A percentile compares a stretch with the other conserved stretches of the same genome.
These are phyloP conservation scores for Pecten maximus DNA, from an alignment of 2,888 invertebrate species.

Conservation along the genomic window DNA sequence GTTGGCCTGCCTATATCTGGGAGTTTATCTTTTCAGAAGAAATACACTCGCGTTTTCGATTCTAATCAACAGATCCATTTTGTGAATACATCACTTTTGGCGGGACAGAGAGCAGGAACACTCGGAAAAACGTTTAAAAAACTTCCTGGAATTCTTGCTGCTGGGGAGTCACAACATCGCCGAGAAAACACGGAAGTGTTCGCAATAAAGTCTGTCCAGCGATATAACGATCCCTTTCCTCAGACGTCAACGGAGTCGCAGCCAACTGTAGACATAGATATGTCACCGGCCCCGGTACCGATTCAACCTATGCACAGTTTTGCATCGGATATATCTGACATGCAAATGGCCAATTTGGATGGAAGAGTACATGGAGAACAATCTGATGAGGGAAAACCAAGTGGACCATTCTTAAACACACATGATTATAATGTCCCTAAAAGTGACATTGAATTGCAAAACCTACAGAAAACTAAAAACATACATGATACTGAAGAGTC, in stretches of 20 bases:
- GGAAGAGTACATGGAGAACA: background rate
- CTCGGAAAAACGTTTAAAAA: conserved; percentile 31
- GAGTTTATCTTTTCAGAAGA: background rate
- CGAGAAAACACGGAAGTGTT: conserved; percentile 37
- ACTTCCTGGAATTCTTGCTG: background rate
- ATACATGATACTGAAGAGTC: no score
- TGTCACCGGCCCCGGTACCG: background rate
- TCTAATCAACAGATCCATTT: conserved; percentile 45
- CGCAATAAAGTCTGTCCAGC: conserved; percentile 47
- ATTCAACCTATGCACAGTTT: background rate
- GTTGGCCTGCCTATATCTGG: background rate
- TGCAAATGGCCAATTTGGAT: background rate
- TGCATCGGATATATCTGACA: background rate
- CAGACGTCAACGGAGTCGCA: background rate
- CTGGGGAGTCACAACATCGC: background rate
- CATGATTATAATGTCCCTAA: background rate
- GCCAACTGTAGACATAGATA: background rate
- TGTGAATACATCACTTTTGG: conserved; percentile 47
- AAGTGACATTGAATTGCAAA: background rate
- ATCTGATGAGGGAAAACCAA: background rate
- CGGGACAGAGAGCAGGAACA: conserved; percentile 39
- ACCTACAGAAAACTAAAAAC: no score
- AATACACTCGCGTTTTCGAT: conserved; percentile 41
- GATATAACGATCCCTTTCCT: conserved; percentile 24
- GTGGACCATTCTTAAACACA: background rate